These are phyloP conservation scores for Osmoderma eremita DNA, from an alignment of 2,888 invertebrate genomes.

Conservation along the genomic window DNA sequence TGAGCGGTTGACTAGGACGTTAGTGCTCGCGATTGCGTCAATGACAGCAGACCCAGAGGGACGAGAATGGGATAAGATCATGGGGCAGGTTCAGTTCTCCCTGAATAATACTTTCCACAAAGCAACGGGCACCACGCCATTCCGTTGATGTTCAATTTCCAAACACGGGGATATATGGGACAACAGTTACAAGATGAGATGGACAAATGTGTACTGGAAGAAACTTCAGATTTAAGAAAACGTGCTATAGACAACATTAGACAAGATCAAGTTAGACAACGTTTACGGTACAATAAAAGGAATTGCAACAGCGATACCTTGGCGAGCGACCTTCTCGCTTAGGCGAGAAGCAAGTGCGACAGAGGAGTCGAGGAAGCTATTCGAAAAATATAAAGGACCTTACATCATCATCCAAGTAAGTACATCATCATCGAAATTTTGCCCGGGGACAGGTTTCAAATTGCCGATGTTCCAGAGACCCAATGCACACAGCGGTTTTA, in stretches of 20 bases:
- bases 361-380: conserved; percentile 21
- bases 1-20: not conserved
- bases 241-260: too few relatives aligned
- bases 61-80: not conserved
- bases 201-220: too few relatives aligned
- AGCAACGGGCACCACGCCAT: not conserved
- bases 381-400: conserved; percentile 21
- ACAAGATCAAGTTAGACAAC: too few relatives aligned
- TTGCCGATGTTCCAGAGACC: too few relatives aligned
- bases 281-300: not conserved
- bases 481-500: not conserved
- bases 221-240: too few relatives aligned
- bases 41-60: not conserved
- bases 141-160: too few relatives aligned
- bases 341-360: conserved; percentile 14
- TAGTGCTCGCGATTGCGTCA: not conserved
- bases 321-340: conserved; percentile 12
- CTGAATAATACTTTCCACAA: not conserved
- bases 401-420: not conserved
- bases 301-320: not conserved
- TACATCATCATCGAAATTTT: not conserved
- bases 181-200: too few relatives aligned
- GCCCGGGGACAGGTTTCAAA: conserved; percentile 7
- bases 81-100: not conserved
- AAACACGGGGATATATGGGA: too few relatives aligned